Base-by-base conservation (phyloP, 2,113 vertebrate species). In the Rhinichthys klamathensis region DNA sequence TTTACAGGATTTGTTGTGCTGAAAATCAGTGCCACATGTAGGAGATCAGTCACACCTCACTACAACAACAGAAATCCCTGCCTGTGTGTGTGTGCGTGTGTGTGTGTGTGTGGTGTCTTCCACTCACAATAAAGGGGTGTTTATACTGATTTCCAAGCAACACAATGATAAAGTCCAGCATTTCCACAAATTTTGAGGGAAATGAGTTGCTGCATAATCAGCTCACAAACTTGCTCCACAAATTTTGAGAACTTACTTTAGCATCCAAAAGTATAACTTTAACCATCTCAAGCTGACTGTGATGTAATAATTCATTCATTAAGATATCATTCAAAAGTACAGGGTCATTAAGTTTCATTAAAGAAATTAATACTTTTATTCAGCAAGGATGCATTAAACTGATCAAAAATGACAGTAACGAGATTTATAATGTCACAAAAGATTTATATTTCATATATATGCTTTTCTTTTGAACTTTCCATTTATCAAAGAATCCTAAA, bases 1-100 rank as follows among this genome's bases (percentile, higher is more conserved):
- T 77, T 7, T 23, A 77, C 49, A 77, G 46, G 10, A 56, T 21
- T 56, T 54, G 21, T 35, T 77, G 18, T 23, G 74, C 30, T 35
- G 74, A 77, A 76, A 54, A 56, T 56, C 15, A 11, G 2, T 54
- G 46, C 49, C 74, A 76, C 74, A 49, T 27, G 72, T 49, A 74
- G 23, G 4, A 73, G 30, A 32, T 21, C 65, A 69, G 65, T 21
- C 65, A 69, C 3, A 16, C 65, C 65, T 69, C 16, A 69, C 11
- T 23, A 69, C 32, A 69, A 69, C 65, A 69, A 18, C 67, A 23
- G 30, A 75, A 51, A 51, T 10, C 15, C n/a, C 46, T 30, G 46
- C 5, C n/a, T 46, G 6, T 74, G 21, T 51, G 44, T 46, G 10
- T 63, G 44, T 72, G 10, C 13, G 18, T 49, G 41, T 16, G 10